Percentiles rank a stretch among this genome's conserved stretches.
These are phyloP conservation scores for Tenrec ecaudatus DNA, from an alignment of 2,113 vertebrate genomes.

Conservation along the genomic window DNA sequence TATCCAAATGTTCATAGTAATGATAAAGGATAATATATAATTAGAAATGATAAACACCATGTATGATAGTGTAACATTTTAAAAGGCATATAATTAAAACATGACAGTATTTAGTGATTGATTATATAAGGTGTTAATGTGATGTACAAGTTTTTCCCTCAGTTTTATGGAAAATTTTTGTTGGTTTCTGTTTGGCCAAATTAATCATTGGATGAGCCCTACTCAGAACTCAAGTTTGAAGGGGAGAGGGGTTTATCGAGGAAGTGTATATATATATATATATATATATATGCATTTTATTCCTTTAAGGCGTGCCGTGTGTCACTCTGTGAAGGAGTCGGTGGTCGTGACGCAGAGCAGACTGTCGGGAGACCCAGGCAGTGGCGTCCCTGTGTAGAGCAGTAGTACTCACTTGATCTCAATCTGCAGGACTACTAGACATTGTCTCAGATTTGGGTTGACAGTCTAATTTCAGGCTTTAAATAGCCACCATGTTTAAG, in stretches of 20 bases:
- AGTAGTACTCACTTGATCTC: not conserved
- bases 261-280: not conserved
- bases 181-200: not conserved
- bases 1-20: conserved; percentile 2
- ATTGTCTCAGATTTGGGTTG: conserved; percentile 19
- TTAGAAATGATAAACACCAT: conserved; percentile 33
- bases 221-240: conserved; percentile 20
- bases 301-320: conserved; percentile 6
- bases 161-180: conserved; percentile 27
- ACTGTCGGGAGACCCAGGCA: not conserved
- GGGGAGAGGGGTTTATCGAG: not conserved
- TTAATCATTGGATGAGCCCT: conserved; percentile 4
- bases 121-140: conserved; percentile 26
- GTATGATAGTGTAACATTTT: not conserved
- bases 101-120: not conserved
- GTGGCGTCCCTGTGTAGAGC: not conserved
- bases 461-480: not conserved
- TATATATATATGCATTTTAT: not conserved
- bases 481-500: not conserved
- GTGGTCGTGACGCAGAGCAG: not conserved
- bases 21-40: not conserved
- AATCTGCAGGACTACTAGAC: not conserved
- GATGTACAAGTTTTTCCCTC: not conserved
- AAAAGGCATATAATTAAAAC: conserved; percentile 7
- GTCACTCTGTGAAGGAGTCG: not conserved